A percentile compares a stretch with the other conserved stretches of the same genome.
phyloP scores from a whole-genome alignment of 2,888 invertebrate species.

The Mesoligia furuncula region DNA sequence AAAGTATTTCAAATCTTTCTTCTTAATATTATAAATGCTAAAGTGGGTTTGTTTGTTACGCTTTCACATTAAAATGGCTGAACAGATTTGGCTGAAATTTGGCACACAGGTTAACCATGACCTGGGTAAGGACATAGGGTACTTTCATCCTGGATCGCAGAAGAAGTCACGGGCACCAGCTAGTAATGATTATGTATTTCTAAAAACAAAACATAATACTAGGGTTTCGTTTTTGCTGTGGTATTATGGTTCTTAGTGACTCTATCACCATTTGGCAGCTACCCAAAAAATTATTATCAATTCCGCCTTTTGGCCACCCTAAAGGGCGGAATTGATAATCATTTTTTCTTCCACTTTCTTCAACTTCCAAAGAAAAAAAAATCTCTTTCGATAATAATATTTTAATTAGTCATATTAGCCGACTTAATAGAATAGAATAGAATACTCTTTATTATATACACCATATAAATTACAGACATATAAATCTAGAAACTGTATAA shows the following conservation, averaged over 20 bases:
- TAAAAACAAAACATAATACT: not conserved
- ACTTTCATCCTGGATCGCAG: not conserved
- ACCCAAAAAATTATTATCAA: not conserved
- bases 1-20: slow-evolving; percentile 1
- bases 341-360: too few relatives aligned
- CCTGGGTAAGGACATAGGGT: too few relatives aligned
- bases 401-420: not conserved
- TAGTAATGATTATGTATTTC: not conserved
- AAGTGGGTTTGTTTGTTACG: not conserved
- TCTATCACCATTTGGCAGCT: not conserved
- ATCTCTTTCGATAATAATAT: not conserved
- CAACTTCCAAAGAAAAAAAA: not conserved
- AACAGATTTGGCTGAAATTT: not conserved
- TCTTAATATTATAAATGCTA: not conserved
- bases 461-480: too few relatives aligned
- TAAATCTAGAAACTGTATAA: too few relatives aligned
- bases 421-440: too few relatives aligned
- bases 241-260: not conserved
- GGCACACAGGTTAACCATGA: not conserved
- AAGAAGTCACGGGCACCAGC: not conserved
- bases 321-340: too few relatives aligned
- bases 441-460: too few relatives aligned
- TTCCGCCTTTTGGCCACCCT: too few relatives aligned
- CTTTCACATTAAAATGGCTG: not conserved
- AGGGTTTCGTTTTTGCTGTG: not conserved